Conservation (phyloP, 1,140 invertebrate species). For the Gryllus bimaculatus region DNA sequence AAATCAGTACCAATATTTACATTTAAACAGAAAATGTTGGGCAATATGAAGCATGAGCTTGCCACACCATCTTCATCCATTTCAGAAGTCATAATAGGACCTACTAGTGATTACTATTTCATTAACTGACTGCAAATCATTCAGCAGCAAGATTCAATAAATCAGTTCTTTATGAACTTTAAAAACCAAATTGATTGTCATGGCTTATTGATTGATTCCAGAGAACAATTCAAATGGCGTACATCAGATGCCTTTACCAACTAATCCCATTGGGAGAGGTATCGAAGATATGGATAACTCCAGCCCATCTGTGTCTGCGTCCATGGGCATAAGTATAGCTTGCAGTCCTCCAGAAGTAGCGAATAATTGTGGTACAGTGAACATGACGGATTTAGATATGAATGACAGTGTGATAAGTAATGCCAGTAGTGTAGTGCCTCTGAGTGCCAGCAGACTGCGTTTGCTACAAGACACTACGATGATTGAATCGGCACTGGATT, state of each 20-base stretch:
- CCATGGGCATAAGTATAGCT: neutral
- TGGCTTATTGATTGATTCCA: conserved; percentile 30
- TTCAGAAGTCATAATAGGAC: too few species aligned
- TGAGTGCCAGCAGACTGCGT: conserved; percentile 52
- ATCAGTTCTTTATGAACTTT: too few species aligned
- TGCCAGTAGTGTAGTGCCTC: conserved; percentile 25
- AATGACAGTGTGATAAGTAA: conserved; percentile 14
- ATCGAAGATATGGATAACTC: neutral
- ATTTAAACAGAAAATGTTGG: too few species aligned
- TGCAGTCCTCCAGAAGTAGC: neutral
- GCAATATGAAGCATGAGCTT: too few species aligned
- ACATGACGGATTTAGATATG: conserved; percentile 12
- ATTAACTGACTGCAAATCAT: too few species aligned
- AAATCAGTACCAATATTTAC: too few species aligned
- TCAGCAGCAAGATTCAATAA: too few species aligned
- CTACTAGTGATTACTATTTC: too few species aligned
- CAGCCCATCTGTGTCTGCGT: neutral
- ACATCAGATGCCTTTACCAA: conserved; percentile 24
- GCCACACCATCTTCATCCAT: too few species aligned
- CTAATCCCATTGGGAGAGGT: neutral
- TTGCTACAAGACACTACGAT: conserved; percentile 73
- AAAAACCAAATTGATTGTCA: too few species aligned
- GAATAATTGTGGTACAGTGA: neutral
- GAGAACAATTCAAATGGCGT: conserved; percentile 53
- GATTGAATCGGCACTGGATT: conserved; percentile 76